phyloP scores from a whole-genome alignment of 2,888 invertebrate species.

The Muschampia plurimacula region DNA sequence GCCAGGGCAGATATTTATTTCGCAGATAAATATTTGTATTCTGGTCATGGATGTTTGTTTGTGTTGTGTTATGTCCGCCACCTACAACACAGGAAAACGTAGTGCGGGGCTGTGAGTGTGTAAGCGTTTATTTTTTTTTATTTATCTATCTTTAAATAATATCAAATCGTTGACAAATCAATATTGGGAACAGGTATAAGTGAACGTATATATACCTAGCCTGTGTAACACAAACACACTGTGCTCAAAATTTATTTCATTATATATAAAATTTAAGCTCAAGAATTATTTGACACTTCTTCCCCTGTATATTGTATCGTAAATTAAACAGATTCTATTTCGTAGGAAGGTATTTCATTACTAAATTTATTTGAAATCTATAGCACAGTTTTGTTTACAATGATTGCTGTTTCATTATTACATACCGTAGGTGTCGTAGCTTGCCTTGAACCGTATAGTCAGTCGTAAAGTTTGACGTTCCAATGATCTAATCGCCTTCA shows the following conservation, averaged over 20 bases:
- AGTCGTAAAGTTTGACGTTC: constrained; percentile 27
- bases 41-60: too few relatives aligned
- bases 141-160: too few relatives aligned
- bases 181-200: too few relatives aligned
- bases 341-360: constrained; percentile 3
- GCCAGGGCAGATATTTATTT: too few relatives aligned
- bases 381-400: constrained; percentile 7
- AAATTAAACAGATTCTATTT: not conserved
- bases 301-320: not conserved
- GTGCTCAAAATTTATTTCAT: not conserved
- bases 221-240: not conserved
- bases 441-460: constrained; percentile 31
- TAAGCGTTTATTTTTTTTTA: too few relatives aligned
- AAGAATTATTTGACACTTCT: not conserved
- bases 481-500: constrained; percentile 35
- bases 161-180: too few relatives aligned
- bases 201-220: too few relatives aligned
- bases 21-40: too few relatives aligned
- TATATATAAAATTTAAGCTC: not conserved
- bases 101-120: too few relatives aligned
- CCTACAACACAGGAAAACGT: too few relatives aligned
- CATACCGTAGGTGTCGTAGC: not conserved
- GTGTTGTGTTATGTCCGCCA: too few relatives aligned
- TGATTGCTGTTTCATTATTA: not conserved
- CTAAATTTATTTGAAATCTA: not conserved